Percentiles rank a stretch among this genome's conserved stretches.
Conservation (phyloP, 2,113 vertebrate genomes). For the Rallus limicola region DNA sequence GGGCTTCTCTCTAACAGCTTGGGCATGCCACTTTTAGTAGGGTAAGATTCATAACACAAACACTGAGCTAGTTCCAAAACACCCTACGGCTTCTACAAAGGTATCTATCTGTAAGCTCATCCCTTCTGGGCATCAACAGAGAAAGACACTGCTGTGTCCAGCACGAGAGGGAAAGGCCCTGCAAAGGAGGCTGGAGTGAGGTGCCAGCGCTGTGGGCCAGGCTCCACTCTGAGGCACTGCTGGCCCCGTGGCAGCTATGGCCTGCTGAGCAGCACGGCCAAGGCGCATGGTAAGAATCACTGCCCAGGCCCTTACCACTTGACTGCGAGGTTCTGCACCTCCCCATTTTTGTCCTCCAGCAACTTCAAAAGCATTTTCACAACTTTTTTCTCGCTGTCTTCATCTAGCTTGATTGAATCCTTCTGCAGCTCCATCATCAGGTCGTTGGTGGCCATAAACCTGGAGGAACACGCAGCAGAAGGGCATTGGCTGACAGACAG, state of each 20-base stretch:
- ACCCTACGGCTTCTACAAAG: neutral
- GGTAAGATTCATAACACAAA: neutral
- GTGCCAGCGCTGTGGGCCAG: neutral
- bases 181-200: neutral
- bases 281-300: neutral
- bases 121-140: too few species aligned
- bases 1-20: neutral
- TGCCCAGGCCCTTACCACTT: constrained; percentile 83
- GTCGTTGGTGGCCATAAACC: constrained; percentile 98
- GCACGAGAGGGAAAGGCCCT: neutral
- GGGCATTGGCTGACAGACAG: neutral
- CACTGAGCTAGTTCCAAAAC: neutral
- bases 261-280: neutral
- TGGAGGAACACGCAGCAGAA: constrained; percentile 14
- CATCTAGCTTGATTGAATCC: constrained; percentile 94
- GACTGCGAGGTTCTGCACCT: constrained; percentile 95
- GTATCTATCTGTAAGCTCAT: neutral
- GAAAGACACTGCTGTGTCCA: neutral
- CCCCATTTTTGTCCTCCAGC: constrained; percentile 94
- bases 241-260: neutral
- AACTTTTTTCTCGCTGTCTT: constrained; percentile 93
- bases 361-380: constrained; percentile 90
- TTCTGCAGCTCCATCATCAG: constrained; percentile 96
- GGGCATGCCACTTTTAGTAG: neutral
- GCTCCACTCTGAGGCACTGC: accelerated